A percentile compares a stretch with the other conserved stretches of the same genome.
These are phyloP conservation scores for Noctuana brunneofusca DNA, from an alignment of 2,888 invertebrate genomes.

Conservation along the genomic window DNA sequence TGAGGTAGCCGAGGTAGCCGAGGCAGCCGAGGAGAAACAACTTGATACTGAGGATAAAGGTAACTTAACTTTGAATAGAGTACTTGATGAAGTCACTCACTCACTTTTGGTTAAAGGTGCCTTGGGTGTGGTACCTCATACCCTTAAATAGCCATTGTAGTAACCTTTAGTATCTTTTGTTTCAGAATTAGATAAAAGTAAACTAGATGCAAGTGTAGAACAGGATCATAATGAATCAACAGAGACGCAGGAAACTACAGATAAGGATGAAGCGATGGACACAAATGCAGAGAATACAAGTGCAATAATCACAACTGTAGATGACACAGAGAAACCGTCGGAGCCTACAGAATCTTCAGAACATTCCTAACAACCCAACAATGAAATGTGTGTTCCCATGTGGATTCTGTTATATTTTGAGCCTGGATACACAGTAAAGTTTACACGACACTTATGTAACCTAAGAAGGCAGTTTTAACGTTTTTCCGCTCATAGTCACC, in stretches of 20 bases:
- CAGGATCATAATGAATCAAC: constrained; percentile 12
- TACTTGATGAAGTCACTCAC: too few relatives aligned
- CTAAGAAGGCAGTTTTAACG: too few relatives aligned
- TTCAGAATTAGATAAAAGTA: constrained; percentile 48
- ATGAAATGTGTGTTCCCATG: not conserved
- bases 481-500: too few relatives aligned
- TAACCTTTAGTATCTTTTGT: constrained; percentile 8
- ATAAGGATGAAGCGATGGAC: constrained; percentile 17
- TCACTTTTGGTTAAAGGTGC: too few relatives aligned
- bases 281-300: constrained; percentile 27
- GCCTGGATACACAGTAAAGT: constrained; percentile 2
- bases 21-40: constrained; percentile 35
- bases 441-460: not conserved
- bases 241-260: constrained; percentile 6
- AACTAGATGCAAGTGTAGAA: constrained; percentile 44
- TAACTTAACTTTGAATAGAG: constrained; percentile 10
- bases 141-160: not conserved
- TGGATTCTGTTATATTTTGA: constrained; percentile 1
- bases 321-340: constrained; percentile 20
- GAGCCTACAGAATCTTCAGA: constrained; percentile 18
- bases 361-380: constrained; percentile 20
- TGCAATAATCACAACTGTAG: constrained; percentile 17
- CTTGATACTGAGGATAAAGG: constrained; percentile 36
- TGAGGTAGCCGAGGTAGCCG: constrained; percentile 42
- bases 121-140: too few relatives aligned